Evolutionary conservation across 2,113 vertebrate species (phyloP).

Genomic region (Thermophis baileyi): DNA sequence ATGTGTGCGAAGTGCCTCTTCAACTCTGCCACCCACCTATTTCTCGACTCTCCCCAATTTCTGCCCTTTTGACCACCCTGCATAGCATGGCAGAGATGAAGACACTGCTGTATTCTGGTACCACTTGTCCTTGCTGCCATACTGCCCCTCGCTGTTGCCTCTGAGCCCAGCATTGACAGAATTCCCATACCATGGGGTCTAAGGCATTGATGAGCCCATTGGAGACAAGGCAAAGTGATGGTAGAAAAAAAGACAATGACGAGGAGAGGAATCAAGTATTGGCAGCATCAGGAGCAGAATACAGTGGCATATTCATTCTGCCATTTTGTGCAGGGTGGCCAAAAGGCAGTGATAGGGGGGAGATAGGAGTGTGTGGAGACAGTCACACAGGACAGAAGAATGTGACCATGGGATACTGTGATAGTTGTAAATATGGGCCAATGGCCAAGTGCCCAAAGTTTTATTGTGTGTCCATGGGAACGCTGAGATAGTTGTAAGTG

Average conservation of each 20-base stretch:
- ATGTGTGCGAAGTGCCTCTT: neutral
- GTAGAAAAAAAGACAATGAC: neutral
- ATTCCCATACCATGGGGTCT: neutral
- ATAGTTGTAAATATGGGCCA: neutral
- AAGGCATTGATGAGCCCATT: neutral
- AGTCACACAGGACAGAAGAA: neutral
- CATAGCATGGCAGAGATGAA: neutral
- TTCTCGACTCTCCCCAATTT: neutral
- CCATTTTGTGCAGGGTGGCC: neutral
- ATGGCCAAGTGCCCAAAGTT: neutral
- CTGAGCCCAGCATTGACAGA: neutral
- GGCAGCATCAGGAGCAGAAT: neutral
- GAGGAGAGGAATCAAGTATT: neutral
- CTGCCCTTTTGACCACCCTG: neutral
- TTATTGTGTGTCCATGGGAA: neutral
- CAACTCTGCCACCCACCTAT: neutral
- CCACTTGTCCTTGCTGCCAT: neutral
- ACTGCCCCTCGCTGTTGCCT: neutral
- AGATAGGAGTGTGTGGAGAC: neutral
- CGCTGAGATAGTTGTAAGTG: neutral
- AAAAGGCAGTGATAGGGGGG: neutral
- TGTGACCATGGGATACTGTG: neutral
- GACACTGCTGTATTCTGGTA: neutral
- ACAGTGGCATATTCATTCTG: neutral
- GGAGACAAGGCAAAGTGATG: neutral